A percentile compares a stretch with the other conserved stretches of the same genome.
These are phyloP conservation scores for Petrosia ficiformis DNA, from an alignment of 37 sponge, comb jelly and placozoan species.

Conservation along the genomic window DNA sequence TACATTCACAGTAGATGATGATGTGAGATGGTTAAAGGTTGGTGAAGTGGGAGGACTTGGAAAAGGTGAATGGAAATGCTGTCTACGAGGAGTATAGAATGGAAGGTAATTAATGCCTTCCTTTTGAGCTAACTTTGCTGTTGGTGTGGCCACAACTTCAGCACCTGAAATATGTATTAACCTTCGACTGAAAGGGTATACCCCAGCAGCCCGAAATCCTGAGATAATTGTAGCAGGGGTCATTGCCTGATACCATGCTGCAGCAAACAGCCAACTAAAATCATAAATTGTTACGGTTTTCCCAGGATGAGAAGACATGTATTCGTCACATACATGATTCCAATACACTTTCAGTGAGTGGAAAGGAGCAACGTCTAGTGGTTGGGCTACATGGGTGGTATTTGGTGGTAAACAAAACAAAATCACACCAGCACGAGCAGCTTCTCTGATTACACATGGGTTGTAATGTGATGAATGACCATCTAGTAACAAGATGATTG, in stretches of 20 bases:
- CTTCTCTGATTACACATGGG: neutral
- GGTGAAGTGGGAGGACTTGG: no score
- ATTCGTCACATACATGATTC: neutral
- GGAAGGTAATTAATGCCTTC: no score
- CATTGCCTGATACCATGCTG: conserved; percentile 37
- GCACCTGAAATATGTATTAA: no score
- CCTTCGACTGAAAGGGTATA: neutral
- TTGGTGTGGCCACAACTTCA: no score
- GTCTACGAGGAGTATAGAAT: no score
- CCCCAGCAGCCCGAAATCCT: conserved; percentile 18
- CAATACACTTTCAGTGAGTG: neutral
- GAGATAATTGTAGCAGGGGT: conserved; percentile 1
- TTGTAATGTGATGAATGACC: neutral
- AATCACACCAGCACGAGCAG: neutral
- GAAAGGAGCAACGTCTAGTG: neutral
- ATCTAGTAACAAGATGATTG: neutral
- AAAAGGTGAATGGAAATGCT: no score
- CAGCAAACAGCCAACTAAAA: conserved; percentile 10
- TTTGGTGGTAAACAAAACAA: neutral
- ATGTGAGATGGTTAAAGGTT: no score
- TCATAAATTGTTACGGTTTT: conserved; percentile 9
- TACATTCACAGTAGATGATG: no score
- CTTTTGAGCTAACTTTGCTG: no score
- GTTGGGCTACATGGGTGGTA: neutral
- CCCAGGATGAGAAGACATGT: neutral